Conservation (phyloP, 1,140 invertebrate species). For the Dysdera silvatica region DNA sequence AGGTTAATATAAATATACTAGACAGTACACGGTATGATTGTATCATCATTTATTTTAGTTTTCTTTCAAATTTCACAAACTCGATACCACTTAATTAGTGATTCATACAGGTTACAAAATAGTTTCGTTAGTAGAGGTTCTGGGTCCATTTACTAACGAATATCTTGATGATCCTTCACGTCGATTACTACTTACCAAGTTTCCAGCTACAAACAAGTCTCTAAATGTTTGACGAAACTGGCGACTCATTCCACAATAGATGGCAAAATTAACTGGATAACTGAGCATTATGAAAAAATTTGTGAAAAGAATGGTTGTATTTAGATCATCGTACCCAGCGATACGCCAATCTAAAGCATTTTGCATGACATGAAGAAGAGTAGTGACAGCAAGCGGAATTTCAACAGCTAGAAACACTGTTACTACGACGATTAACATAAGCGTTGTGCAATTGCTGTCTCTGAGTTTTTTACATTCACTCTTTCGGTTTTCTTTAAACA, state of each 20-base stretch:
- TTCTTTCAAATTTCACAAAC: no score
- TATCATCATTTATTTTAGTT: no score
- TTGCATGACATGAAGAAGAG: constrained; percentile 72
- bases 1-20: no score
- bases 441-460: constrained; percentile 82
- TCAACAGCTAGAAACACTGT: constrained; percentile 84
- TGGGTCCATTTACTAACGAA: constrained; percentile 66
- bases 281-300: constrained; percentile 86
- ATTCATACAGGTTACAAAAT: constrained; percentile 58
- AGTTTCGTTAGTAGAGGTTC: constrained; percentile 71
- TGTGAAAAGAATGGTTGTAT: constrained; percentile 73
- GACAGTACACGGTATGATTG: no score
- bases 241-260: constrained; percentile 89
- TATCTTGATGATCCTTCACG: constrained; percentile 62
- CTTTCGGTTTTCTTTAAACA: constrained; percentile 75
- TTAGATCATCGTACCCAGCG: constrained; percentile 68
- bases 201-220: constrained; percentile 57
- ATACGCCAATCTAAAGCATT: constrained; percentile 50
- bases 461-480: constrained; percentile 71
- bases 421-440: constrained; percentile 92
- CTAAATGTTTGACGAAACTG: constrained; percentile 91
- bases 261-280: constrained; percentile 90
- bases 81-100: no score
- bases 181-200: constrained; percentile 19
- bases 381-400: constrained; percentile 80